Evolutionary conservation across 2,113 vertebrate species (phyloP).

Genomic region (Spea bombifrons): DNA sequence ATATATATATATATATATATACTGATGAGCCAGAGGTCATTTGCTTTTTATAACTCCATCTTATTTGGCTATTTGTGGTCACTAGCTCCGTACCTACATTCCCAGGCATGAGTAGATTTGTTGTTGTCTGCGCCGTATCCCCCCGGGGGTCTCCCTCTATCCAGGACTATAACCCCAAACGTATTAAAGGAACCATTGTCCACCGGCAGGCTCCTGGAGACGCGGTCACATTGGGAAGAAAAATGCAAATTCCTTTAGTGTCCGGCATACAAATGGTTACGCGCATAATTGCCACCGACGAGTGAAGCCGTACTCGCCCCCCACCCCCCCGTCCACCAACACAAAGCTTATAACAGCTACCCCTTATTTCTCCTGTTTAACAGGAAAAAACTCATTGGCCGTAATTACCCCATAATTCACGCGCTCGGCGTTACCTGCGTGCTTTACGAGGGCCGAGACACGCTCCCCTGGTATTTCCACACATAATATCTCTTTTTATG

Average conservation of each 20-base stretch:
- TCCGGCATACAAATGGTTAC: conserved; percentile 28
- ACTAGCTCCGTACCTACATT: background rate
- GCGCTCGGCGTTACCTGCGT: conserved; percentile 50
- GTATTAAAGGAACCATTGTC: conserved; percentile 33
- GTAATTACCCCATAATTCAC: conserved; percentile 49
- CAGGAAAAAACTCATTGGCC: conserved; percentile 51
- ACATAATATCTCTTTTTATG: conserved; percentile 56
- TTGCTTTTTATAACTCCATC: background rate
- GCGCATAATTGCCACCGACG: background rate
- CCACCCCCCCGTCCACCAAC: background rate
- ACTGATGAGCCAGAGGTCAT: background rate
- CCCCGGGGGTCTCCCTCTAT: background rate
- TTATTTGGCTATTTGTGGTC: background rate
- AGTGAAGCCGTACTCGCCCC: background rate
- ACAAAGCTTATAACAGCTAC: conserved; percentile 37
- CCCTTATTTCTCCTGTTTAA: conserved; percentile 41
- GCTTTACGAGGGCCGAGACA: conserved; percentile 53
- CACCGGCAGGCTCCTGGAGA: conserved; percentile 2
- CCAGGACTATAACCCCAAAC: background rate
- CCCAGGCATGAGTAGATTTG: background rate
- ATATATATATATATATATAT: no score
- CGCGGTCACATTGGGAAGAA: background rate
- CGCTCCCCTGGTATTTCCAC: conserved; percentile 50
- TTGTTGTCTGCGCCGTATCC: background rate
- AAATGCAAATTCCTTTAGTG: background rate